Base-by-base conservation (phyloP, 2,113 vertebrate species). In the Verasper variegatus region DNA sequence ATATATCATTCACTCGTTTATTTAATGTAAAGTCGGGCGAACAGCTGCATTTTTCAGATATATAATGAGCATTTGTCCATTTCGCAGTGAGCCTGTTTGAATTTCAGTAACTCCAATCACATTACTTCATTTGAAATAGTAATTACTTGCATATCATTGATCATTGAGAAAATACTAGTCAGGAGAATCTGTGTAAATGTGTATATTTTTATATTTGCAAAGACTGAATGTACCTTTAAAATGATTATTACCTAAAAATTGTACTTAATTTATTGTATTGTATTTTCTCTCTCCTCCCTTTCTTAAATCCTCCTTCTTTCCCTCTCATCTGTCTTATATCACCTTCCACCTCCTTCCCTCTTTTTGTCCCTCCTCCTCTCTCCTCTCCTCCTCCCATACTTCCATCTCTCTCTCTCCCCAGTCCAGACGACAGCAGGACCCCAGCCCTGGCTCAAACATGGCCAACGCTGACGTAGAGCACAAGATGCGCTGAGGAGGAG, bases 391-490 rank as follows among this genome's bases (percentile, higher is more conserved):
- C 40, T 71, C 71, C 71, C 74, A 74, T 84, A 76, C 74, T 27
- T 84, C 74, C 58, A 73, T 81, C 75, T 52, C 75, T 83, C 45
- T 81, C 75, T 88, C 84, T 84, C 85, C 84, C 69, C 94, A 99
- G 98, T 96, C 95, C 96, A 98, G 97, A 96, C 96, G 97, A 94
- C 97, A 98, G 80, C 97, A 97, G 96, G 96, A 99, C 95, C 97
- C 96, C 94, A 97, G 96, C 94, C 96, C 96, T 92, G 96, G 97
- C 75, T 97, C 97, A 76, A 97, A 94, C 94, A 95, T 99, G 92
- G 96, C 96, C 81, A 96, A 96, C 47, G 94, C 97, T 14, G 97
- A 98, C 3, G 57, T 88, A 55, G 97, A 98, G 88, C 96, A 98
- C 93, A 99, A 98, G 93, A 95, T 98, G 83, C 97, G 96, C 93